These are phyloP conservation scores for Hydrolagus affinis DNA, from an alignment of 2,113 vertebrate genomes.

Conservation along the genomic window DNA sequence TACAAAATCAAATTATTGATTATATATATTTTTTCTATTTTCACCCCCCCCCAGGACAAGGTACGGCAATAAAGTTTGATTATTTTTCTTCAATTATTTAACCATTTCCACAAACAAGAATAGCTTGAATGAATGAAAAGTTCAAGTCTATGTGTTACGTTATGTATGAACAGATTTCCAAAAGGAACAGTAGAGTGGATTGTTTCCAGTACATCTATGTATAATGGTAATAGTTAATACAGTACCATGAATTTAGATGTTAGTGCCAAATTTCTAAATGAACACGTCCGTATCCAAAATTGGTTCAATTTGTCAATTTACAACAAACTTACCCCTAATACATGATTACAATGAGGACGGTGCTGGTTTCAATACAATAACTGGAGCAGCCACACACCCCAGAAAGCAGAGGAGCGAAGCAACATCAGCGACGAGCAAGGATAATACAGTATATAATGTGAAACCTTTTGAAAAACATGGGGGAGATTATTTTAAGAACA, in stretches of 20 bases:
- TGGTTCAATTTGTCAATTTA: neutral
- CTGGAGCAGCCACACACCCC: neutral
- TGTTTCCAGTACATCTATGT: too few relatives aligned
- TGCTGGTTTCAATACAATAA: neutral
- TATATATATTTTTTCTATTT: neutral
- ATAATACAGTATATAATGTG: too few relatives aligned
- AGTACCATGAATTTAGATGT: neutral
- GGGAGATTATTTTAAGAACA: too few relatives aligned
- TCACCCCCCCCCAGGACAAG: too few relatives aligned
- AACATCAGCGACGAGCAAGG: too few relatives aligned
- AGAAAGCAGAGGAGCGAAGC: neutral
- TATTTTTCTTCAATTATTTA: neutral
- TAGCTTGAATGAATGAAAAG: neutral
- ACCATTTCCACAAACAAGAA: neutral
- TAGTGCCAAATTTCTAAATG: neutral
- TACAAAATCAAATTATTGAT: neutral
- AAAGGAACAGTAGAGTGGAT: neutral
- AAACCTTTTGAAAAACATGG: too few relatives aligned
- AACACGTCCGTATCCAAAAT: neutral
- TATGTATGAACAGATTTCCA: neutral
- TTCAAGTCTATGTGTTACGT: neutral
- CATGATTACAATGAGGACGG: neutral
- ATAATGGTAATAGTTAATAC: too few relatives aligned
- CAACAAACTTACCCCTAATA: neutral
- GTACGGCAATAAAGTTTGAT: neutral